These are phyloP conservation scores for Drosophila stalkeri DNA, from an alignment of 2,888 invertebrate genomes.

Conservation along the genomic window DNA sequence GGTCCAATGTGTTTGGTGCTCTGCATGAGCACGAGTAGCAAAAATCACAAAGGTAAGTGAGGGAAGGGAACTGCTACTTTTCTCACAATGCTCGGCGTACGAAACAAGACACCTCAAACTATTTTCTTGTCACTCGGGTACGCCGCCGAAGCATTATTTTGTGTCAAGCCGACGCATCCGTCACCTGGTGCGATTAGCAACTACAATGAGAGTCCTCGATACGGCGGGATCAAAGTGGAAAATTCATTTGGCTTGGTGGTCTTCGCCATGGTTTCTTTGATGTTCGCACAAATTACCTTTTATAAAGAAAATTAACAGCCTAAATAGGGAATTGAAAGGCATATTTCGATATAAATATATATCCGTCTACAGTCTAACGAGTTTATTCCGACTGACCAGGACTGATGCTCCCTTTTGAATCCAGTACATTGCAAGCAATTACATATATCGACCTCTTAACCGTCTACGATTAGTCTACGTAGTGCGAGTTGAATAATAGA, in stretches of 20 bases:
- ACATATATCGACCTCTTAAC: no score
- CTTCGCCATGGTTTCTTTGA: constrained; percentile 73
- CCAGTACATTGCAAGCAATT: no score
- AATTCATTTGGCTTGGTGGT: constrained; percentile 84
- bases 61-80: constrained; percentile 67
- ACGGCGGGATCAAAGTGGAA: constrained; percentile 85
- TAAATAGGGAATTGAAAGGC: constrained; percentile 42
- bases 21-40: constrained; percentile 21
- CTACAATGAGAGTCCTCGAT: constrained; percentile 78
- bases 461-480: no score
- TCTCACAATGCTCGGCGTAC: constrained; percentile 74
- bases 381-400: neutral
- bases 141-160: constrained; percentile 45
- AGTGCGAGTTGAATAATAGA: no score
- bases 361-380: neutral
- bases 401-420: no score
- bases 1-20: constrained; percentile 47
- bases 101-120: constrained; percentile 81
- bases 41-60: constrained; percentile 37
- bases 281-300: constrained; percentile 54
- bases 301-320: constrained; percentile 25
- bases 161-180: constrained; percentile 76
- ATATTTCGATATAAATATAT: constrained; percentile 29
- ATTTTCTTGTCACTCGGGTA: constrained; percentile 69
- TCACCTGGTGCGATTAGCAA: constrained; percentile 81